Evolutionary conservation across 2,797 vertebrate species (phyloP).

Genomic region (Danio choprae): DNA sequence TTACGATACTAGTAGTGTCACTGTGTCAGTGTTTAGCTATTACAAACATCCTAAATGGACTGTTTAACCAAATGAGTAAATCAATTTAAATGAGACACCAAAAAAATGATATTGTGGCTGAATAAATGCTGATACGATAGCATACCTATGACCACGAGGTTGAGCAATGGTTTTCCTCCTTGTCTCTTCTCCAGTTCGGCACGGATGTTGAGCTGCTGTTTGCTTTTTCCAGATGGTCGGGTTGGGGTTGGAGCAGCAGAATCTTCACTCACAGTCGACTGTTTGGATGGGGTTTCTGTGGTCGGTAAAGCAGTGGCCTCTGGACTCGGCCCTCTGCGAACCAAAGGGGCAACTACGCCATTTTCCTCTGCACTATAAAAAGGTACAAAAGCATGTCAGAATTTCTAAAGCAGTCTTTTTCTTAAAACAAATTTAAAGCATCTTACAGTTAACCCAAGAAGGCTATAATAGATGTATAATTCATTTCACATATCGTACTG

Average conservation of each 20-base stretch:
- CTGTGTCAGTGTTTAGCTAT: too few species aligned
- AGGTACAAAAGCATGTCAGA: not conserved
- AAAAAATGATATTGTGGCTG: not conserved
- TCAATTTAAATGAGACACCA: not conserved
- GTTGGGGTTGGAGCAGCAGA: constrained; percentile 68
- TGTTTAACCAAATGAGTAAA: not conserved
- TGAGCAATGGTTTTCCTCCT: constrained; percentile 93
- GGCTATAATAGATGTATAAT: not conserved
- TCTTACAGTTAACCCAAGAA: not conserved
- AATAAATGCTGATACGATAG: not conserved
- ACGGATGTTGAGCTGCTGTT: constrained; percentile 88
- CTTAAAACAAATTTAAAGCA: not conserved
- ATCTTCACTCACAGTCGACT: constrained; percentile 77
- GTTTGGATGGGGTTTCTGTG: constrained; percentile 72
- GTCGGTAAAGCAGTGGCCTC: constrained; percentile 77
- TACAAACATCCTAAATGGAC: too few species aligned
- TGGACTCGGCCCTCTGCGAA: constrained; percentile 76
- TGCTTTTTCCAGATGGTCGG: constrained; percentile 85
- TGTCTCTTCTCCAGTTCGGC: constrained; percentile 95
- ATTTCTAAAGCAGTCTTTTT: not conserved
- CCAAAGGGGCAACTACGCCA: constrained; percentile 66
- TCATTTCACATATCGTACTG: not conserved
- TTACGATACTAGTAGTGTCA: too few species aligned
- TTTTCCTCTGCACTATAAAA: constrained; percentile 83
- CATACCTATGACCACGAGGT: constrained; percentile 96